Percentiles rank a stretch among this genome's conserved stretches.
Evolutionary conservation across 2,888 invertebrate genomes (phyloP).

Genomic region (Gibbula magus): DNA sequence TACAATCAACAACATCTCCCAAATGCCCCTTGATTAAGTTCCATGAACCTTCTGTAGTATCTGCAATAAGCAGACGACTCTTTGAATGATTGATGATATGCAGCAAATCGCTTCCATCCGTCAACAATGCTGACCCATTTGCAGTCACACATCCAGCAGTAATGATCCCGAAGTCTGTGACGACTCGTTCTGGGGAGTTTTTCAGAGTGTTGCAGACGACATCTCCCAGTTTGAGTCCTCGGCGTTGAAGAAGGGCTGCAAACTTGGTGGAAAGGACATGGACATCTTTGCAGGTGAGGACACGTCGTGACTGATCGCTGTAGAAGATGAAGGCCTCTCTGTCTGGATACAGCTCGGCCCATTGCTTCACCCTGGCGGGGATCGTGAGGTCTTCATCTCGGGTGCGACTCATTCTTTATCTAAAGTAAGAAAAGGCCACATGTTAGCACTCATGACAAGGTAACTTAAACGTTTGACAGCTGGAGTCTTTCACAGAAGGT

Average conservation of each 20-base stretch:
- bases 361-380: background rate
- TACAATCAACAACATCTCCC: background rate
- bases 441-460: too few species aligned
- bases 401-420: too few species aligned
- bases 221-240: conserved; percentile 15
- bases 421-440: too few species aligned
- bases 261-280: conserved; percentile 13
- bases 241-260: background rate
- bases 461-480: too few species aligned
- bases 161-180: conserved; percentile 27
- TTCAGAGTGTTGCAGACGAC: conserved; percentile 30
- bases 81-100: background rate
- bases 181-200: conserved; percentile 22
- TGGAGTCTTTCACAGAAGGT: too few species aligned
- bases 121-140: conserved; percentile 10
- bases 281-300: background rate
- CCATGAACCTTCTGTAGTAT: background rate
- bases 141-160: conserved; percentile 21
- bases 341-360: background rate
- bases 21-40: background rate
- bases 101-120: conserved; percentile 25
- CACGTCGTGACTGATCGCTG: background rate
- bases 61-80: background rate
- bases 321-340: conserved; percentile 7
- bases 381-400: background rate